These are phyloP conservation scores for Timema cristinae DNA, from an alignment of 2,888 invertebrate genomes.

Conservation along the genomic window DNA sequence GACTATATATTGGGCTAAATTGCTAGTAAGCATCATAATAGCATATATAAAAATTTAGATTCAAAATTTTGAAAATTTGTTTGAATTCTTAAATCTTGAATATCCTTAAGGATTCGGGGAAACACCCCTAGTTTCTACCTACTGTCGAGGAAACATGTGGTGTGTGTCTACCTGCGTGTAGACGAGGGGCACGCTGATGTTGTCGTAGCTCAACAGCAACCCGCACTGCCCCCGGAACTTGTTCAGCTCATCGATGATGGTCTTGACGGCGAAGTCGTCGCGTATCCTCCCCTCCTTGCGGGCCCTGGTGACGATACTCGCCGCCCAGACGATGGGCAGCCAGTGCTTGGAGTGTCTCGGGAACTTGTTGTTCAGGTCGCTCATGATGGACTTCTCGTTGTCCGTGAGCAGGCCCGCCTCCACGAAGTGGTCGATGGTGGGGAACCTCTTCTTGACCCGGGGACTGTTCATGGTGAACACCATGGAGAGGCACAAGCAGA, in stretches of 20 bases:
- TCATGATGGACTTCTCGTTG: constrained; percentile 75
- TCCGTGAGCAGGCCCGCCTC: constrained; percentile 79
- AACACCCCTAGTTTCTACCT: too few species aligned
- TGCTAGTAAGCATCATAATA: too few species aligned
- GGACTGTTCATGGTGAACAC: constrained; percentile 83
- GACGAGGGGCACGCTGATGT: constrained; percentile 74
- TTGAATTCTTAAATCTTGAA: too few species aligned
- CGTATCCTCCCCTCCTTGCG: constrained; percentile 84
- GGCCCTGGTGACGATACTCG: constrained; percentile 82
- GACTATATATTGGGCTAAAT: too few species aligned
- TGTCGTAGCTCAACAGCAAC: constrained; percentile 70
- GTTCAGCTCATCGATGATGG: constrained; percentile 81
- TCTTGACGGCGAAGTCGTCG: constrained; percentile 90
- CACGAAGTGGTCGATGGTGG: constrained; percentile 75
- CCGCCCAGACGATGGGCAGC: constrained; percentile 89
- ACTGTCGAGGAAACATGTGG: too few species aligned
- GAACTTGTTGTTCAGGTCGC: constrained; percentile 72
- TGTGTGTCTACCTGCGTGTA: constrained; percentile 62
- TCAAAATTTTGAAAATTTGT: too few species aligned
- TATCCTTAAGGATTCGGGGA: too few species aligned
- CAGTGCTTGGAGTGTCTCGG: constrained; percentile 85
- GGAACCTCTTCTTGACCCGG: constrained; percentile 83
- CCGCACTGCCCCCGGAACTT: constrained; percentile 79
- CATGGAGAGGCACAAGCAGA: constrained; percentile 81
- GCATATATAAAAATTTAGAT: too few species aligned